Evolutionary conservation across 2,113 vertebrate species (phyloP).

Genomic region (Chionomys nivalis): DNA sequence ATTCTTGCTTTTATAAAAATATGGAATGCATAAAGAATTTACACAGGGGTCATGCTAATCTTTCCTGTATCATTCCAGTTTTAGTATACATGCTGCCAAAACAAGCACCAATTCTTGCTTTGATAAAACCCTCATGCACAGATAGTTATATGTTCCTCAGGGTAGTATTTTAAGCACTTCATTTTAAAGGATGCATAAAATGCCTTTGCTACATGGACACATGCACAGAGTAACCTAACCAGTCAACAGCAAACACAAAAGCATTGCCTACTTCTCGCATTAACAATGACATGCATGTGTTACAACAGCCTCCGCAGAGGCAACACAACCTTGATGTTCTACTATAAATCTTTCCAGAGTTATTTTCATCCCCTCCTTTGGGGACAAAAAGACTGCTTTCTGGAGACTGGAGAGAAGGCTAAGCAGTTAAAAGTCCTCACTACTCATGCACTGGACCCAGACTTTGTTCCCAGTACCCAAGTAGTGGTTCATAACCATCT

Average conservation of each 20-base stretch:
- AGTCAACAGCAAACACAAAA: slow-evolving; percentile 1
- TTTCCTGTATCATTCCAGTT: not conserved
- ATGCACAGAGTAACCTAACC: not conserved
- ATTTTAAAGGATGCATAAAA: not conserved
- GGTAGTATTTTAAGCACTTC: not conserved
- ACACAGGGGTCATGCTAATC: not conserved
- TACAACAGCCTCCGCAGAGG: not conserved
- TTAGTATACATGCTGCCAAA: not conserved
- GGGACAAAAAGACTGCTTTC: not conserved
- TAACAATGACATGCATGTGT: not conserved
- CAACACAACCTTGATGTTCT: not conserved
- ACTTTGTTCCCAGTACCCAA: not conserved
- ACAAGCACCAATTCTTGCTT: not conserved
- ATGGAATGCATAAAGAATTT: not conserved
- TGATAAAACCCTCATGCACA: not conserved
- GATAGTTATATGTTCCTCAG: not conserved
- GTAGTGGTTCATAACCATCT: too few species aligned
- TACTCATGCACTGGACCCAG: not conserved
- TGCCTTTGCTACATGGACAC: slow-evolving; percentile 8
- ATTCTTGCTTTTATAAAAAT: slow-evolving; percentile 14
- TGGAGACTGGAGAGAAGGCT: not conserved
- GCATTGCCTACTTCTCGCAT: not conserved
- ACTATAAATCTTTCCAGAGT: slow-evolving; percentile 9
- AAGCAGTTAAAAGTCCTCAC: not conserved
- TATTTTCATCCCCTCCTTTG: not conserved